These are phyloP conservation scores for Triops cancriformis DNA, from an alignment of 1,140 invertebrate genomes.

Conservation along the genomic window DNA sequence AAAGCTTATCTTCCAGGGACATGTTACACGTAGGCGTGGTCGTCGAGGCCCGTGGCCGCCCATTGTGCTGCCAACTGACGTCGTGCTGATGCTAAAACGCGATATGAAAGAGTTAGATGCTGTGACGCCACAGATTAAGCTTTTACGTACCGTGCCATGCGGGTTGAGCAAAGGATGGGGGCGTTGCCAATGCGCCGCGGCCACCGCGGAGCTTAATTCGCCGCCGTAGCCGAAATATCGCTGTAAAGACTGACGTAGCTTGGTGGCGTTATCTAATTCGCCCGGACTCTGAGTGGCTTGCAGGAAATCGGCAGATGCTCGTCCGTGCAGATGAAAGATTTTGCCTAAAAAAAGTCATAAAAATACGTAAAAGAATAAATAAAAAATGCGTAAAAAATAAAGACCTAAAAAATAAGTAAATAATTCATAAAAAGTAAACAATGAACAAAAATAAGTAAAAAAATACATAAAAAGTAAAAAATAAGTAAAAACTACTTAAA, in stretches of 20 bases:
- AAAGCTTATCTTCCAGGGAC: conserved; percentile 26
- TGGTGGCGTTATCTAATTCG: conserved; percentile 23
- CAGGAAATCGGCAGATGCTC: conserved; percentile 37
- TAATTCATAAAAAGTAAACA: no score
- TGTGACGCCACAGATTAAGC: no score
- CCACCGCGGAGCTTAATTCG: conserved; percentile 5
- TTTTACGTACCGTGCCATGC: neutral
- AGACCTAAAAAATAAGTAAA: no score
- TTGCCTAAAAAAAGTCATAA: conserved; percentile 18
- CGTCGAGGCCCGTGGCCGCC: neutral
- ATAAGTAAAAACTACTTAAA: no score
- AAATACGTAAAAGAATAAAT: neutral
- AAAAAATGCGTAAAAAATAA: no score
- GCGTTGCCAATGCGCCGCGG: conserved; percentile 11
- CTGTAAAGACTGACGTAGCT: conserved; percentile 26
- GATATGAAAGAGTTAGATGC: neutral
- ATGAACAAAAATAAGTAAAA: no score
- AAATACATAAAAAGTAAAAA: no score
- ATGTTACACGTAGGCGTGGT: conserved; percentile 1
- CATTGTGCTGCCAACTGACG: neutral
- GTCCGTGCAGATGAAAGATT: conserved; percentile 32
- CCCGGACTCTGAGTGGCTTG: conserved; percentile 24
- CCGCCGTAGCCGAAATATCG: conserved; percentile 1
- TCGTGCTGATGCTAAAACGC: neutral
- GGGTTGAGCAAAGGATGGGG: neutral